These are phyloP conservation scores for Drosophila persimilis DNA, from an alignment of 1,140 invertebrate species.

Conservation along the genomic window DNA sequence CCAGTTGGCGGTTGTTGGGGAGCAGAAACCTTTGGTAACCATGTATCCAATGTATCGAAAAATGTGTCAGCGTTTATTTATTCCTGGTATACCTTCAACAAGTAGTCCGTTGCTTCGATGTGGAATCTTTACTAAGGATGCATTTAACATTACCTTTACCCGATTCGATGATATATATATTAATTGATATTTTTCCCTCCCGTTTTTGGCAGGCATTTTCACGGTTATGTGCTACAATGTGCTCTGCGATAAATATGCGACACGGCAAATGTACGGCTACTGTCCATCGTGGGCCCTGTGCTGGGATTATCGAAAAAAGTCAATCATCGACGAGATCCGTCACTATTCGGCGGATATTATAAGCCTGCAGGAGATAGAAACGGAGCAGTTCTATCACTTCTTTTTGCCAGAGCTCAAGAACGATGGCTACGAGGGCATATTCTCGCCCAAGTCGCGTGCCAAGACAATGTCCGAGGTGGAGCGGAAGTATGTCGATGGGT, in stretches of 20 bases:
- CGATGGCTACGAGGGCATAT: conserved; percentile 98
- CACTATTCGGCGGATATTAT: conserved; percentile 99
- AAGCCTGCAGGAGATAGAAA: conserved; percentile 98
- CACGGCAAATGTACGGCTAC: conserved; percentile 98
- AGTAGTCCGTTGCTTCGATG: too few species aligned
- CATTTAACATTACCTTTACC: too few species aligned
- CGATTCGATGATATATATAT: too few species aligned
- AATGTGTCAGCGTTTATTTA: too few species aligned
- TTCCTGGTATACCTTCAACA: too few species aligned
- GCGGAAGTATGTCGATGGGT: conserved; percentile 98
- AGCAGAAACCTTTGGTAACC: too few species aligned
- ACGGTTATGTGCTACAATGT: conserved; percentile 99
- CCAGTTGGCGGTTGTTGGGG: too few species aligned
- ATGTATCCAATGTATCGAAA: too few species aligned
- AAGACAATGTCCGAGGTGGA: conserved; percentile 99
- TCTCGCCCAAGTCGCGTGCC: conserved; percentile 98
- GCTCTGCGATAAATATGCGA: conserved; percentile 99
- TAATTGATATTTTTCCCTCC: too few species aligned
- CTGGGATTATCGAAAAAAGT: conserved; percentile 99
- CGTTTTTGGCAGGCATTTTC: conserved; percentile 91
- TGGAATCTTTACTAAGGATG: too few species aligned
- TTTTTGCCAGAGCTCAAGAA: conserved; percentile 97
- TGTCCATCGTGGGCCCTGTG: conserved; percentile 98
- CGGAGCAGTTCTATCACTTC: conserved; percentile 99
- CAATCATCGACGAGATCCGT: conserved; percentile 98